Evolutionary conservation across 2,888 invertebrate species (phyloP).

Genomic region (Eretmocerus hayati): DNA sequence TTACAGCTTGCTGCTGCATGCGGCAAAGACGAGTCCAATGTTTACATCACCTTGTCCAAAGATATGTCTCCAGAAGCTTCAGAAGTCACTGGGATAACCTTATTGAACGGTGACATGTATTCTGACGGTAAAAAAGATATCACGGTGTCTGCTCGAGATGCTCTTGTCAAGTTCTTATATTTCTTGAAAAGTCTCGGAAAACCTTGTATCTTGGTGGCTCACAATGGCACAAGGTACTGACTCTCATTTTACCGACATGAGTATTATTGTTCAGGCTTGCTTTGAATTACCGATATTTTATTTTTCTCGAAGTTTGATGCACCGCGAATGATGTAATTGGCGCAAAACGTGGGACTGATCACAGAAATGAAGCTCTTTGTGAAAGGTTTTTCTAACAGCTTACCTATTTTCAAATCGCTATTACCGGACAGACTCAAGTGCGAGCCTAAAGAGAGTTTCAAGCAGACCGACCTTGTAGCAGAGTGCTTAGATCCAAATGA

Average conservation of each 20-base stretch:
- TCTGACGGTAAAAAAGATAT: no score
- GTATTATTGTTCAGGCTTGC: no score
- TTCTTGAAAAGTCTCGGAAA: no score
- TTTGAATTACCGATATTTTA: no score
- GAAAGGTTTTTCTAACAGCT: constrained; percentile 1
- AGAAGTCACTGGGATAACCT: no score
- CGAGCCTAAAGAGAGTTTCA: background rate
- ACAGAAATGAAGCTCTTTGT: background rate
- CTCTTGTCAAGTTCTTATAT: no score
- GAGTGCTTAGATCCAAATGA: constrained; percentile 1
- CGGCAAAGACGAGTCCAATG: background rate
- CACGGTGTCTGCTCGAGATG: no score
- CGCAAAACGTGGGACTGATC: background rate
- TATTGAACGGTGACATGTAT: no score
- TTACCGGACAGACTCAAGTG: background rate
- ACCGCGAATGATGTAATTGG: background rate
- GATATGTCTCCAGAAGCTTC: no score
- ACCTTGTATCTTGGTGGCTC: background rate
- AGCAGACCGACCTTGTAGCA: background rate
- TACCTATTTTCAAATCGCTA: background rate
- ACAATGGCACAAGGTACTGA: background rate
- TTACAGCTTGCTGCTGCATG: constrained; percentile 1
- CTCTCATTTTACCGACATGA: no score
- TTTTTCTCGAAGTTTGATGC: no score
- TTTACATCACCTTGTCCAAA: constrained; percentile 8